phyloP scores from a whole-genome alignment of 2,888 invertebrate species.

The Agrypnus murinus region DNA sequence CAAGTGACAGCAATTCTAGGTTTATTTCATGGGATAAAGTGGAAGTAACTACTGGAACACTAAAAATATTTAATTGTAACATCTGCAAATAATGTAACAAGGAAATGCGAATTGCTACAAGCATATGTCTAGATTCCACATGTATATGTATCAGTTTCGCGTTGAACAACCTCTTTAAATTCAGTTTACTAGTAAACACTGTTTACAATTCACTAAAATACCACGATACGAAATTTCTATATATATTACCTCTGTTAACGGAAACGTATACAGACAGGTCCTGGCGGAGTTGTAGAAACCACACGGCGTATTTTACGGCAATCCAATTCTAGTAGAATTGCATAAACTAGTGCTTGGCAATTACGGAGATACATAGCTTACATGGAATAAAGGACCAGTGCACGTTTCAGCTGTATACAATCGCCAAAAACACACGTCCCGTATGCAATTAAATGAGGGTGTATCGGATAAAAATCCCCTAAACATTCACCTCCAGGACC shows the following conservation, averaged over 20 bases:
- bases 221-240: slow-evolving; percentile 41
- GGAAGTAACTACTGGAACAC: slow-evolving; percentile 1
- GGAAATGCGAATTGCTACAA: slow-evolving; percentile 23
- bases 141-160: slow-evolving; percentile 32
- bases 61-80: slow-evolving; percentile 32
- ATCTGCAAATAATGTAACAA: slow-evolving; percentile 33
- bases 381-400: slow-evolving; percentile 54
- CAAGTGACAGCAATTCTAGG: slow-evolving; percentile 19
- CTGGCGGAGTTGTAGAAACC: slow-evolving; percentile 69
- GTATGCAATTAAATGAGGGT: slow-evolving; percentile 52
- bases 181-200: slow-evolving; percentile 34
- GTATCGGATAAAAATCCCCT: slow-evolving; percentile 50
- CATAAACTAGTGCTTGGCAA: slow-evolving; percentile 70
- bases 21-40: neutral
- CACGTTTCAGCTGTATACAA: slow-evolving; percentile 49
- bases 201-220: slow-evolving; percentile 45
- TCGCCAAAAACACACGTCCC: slow-evolving; percentile 47
- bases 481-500: slow-evolving; percentile 44
- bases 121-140: slow-evolving; percentile 33
- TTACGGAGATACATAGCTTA: slow-evolving; percentile 69
- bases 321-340: slow-evolving; percentile 70
- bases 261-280: slow-evolving; percentile 68
- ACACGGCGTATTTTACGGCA: slow-evolving; percentile 70
- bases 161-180: slow-evolving; percentile 44
- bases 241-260: slow-evolving; percentile 70